Base-by-base conservation (phyloP, 64 coral and sea anemone species). In the Hydrozoanthus tunicans region DNA sequence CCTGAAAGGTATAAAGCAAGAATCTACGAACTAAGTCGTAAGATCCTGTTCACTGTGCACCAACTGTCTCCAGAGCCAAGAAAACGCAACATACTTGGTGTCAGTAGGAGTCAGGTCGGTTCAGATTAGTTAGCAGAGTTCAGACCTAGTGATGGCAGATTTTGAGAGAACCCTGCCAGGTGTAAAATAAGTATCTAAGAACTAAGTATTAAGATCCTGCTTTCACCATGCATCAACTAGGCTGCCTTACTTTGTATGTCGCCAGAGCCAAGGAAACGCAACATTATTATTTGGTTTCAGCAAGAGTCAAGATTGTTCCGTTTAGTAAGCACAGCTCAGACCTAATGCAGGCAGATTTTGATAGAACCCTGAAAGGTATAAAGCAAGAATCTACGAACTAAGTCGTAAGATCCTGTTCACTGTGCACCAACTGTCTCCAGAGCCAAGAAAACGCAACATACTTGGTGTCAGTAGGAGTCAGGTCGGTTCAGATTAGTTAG, bases 121-220 rank as follows among this genome's bases (percentile, higher is more conserved):
- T 67, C 64, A 67, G 64, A 67, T 67, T 67, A 67, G 64, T 67
- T 67, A 67, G 64, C 64, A 67, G 64, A 67, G 64, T 67, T 67
- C 64, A 67, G 64, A 67, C 64, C 64, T 67, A 67, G 3, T 67
- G 64, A 67, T 67, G 64, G 64, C 64, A 67, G 64, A 67, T 67
- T 67, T 67, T 67, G 7, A 67, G 64, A 67, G 64, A 67, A 67
- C 64, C 64, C 64, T 67, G 3, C 64, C 63, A 65, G 17, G 11
- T 51, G 0, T 0, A 75, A 52, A 27, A 27, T 51, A 51, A 76
- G 10, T 4, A 4, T 52, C 73, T 78, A 56, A 14, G 7, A 17
- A n/a, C 14, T 57, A 15, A 4, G 64, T 67, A 12, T 67, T 67
- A 67, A 12, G 64, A 67, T 67, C 64, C 7, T 67, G 64, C 32